Evolutionary conservation across 2,888 invertebrate genomes (phyloP).

Genomic region (Hydrotaea diabolus): DNA sequence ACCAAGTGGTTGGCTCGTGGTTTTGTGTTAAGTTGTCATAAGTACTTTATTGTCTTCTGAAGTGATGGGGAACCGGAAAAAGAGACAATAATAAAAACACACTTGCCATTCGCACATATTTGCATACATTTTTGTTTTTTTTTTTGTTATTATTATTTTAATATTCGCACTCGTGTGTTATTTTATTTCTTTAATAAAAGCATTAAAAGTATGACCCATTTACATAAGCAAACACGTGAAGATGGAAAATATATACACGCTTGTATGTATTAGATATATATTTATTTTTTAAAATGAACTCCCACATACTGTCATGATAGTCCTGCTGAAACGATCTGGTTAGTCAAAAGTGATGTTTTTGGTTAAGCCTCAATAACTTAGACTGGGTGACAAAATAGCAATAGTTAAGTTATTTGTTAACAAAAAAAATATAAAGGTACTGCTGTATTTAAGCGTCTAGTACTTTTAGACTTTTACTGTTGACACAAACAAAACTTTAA

Average conservation of each 20-base stretch:
- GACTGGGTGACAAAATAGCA: no score
- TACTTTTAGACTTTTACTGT: no score
- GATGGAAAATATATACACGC: background rate
- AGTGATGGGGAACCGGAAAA: slow-evolving; percentile 45
- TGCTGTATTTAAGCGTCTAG: no score
- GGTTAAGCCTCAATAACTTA: no score
- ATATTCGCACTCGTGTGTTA: background rate
- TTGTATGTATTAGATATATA: background rate
- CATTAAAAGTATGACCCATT: slow-evolving; percentile 34
- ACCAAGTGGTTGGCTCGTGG: slow-evolving; percentile 21
- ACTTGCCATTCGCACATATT: background rate
- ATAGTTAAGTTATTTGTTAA: no score
- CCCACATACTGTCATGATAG: no score
- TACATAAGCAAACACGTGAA: slow-evolving; percentile 9
- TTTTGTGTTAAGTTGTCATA: slow-evolving; percentile 57
- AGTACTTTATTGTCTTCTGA: slow-evolving; percentile 55
- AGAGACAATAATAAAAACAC: background rate
- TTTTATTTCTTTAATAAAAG: slow-evolving; percentile 20
- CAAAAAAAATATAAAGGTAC: no score
- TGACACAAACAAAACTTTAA: no score
- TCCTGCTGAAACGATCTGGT: no score
- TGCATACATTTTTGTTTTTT: slow-evolving; percentile 12
- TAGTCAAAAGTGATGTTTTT: no score
- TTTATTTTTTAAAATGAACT: background rate
- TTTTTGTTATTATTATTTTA: background rate